These are phyloP conservation scores for Piprites chloris DNA, from an alignment of 2,113 vertebrate genomes.

Conservation along the genomic window DNA sequence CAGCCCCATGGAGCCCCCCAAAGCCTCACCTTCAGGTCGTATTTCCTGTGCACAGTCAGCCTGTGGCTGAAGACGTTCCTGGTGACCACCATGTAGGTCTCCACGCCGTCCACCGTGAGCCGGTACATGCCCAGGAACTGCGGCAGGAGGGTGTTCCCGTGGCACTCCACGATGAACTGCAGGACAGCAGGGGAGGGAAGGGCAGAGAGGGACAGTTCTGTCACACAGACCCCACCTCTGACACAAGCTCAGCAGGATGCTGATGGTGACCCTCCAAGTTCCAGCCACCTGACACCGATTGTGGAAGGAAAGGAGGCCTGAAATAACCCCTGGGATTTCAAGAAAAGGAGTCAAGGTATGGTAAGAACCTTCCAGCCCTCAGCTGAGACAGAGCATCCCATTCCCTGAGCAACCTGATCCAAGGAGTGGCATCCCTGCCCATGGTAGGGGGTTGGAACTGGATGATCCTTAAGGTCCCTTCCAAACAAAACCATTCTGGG, in stretches of 20 bases:
- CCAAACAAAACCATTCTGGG: background rate
- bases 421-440: background rate
- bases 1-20: background rate
- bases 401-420: background rate
- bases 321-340: background rate
- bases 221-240: background rate
- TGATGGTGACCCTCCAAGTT: background rate
- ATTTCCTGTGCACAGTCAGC: slow-evolving; percentile 93
- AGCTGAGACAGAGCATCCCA: background rate
- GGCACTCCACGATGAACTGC: slow-evolving; percentile 97
- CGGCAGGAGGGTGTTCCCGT: slow-evolving; percentile 93
- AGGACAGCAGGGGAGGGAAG: background rate
- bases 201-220: background rate
- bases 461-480: background rate
- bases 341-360: background rate
- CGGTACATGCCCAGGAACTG: slow-evolving; percentile 98
- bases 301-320: background rate
- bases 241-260: background rate
- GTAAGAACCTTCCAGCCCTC: background rate
- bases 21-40: slow-evolving; percentile 89
- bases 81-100: slow-evolving; percentile 97
- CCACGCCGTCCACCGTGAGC: slow-evolving; percentile 92
- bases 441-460: background rate
- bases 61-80: slow-evolving; percentile 95
- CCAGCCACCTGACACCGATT: rapidly evolving